A percentile compares a stretch with the other conserved stretches of the same genome.
Conservation (phyloP, 2,113 vertebrate species). For the Bostrychus sinensis region DNA sequence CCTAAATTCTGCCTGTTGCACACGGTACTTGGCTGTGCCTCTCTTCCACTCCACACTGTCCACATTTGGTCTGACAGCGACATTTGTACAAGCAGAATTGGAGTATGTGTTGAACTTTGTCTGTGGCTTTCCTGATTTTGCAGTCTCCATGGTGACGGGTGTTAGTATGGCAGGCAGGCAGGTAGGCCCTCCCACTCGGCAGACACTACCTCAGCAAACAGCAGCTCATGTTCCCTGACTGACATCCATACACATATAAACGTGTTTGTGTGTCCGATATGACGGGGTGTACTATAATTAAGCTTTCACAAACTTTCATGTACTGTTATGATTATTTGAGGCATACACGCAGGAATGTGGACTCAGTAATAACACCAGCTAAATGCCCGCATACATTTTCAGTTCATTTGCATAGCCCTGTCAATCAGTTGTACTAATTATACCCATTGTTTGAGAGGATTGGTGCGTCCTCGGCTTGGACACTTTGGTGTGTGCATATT, state of each 20-base stretch:
- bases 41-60: conserved; percentile 2
- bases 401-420: conserved; percentile 1
- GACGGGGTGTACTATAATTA: neutral
- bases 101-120: conserved; percentile 30
- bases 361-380: neutral
- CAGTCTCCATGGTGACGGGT: conserved; percentile 58
- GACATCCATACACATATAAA: neutral
- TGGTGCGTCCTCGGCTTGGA: neutral
- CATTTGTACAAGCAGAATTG: conserved; percentile 29
- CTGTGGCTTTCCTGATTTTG: conserved; percentile 36
- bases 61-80: conserved; percentile 7
- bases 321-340: conserved; percentile 3
- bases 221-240: conserved; percentile 17
- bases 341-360: neutral
- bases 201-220: conserved; percentile 38
- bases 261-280: neutral
- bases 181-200: conserved; percentile 36
- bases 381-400: neutral
- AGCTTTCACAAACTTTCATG: conserved; percentile 16
- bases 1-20: neutral
- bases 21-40: neutral
- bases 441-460: conserved; percentile 13
- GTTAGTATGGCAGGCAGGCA: conserved; percentile 37
- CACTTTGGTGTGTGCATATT: conserved; percentile 26
- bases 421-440: neutral